Conservation (phyloP, 2,113 vertebrate genomes). For the zebrafish (Danio rerio) region DNA sequence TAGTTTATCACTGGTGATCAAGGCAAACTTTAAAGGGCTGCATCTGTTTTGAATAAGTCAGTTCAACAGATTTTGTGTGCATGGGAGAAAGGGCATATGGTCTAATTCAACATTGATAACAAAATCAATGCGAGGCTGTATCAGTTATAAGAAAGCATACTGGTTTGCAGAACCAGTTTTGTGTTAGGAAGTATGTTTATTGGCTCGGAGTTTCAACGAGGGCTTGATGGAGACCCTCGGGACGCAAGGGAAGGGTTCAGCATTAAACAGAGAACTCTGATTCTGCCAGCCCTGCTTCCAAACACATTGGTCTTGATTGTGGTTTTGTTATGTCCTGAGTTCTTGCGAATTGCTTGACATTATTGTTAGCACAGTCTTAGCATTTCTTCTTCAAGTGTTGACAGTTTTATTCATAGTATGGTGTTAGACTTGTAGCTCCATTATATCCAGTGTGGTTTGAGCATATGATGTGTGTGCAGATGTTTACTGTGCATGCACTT, state of each 20-base stretch:
- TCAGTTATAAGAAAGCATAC: not conserved
- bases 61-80: too few relatives aligned
- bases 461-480: not conserved
- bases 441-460: not conserved
- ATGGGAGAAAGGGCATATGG: conserved; percentile 5
- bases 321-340: not conserved
- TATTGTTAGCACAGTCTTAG: not conserved
- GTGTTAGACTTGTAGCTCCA: not conserved
- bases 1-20: conserved; percentile 5
- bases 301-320: conserved; percentile 6
- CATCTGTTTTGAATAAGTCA: conserved; percentile 24
- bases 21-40: not conserved
- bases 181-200: conserved; percentile 6
- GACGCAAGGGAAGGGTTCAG: not conserved
- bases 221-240: not conserved
- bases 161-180: not conserved
- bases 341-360: not conserved
- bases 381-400: not conserved
- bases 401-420: not conserved
- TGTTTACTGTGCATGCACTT: conserved; percentile 15
- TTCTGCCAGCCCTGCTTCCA: not conserved
- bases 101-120: not conserved
- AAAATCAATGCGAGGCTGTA: not conserved
- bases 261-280: not conserved
- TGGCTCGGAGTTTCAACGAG: not conserved